phyloP scores from a whole-genome alignment of 2,888 invertebrate genomes.

The Congeria kusceri region DNA sequence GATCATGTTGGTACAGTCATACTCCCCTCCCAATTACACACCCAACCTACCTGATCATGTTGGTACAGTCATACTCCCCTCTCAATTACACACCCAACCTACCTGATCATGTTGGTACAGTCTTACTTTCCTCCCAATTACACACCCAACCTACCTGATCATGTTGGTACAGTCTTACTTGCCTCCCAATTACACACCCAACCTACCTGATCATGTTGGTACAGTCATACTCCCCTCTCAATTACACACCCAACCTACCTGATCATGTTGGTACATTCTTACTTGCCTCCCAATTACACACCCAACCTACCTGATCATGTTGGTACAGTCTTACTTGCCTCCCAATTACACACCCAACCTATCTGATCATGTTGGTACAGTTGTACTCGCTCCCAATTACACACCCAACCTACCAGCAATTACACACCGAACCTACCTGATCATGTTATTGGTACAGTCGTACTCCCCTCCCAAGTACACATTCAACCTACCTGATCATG shows the following conservation, averaged over 20 bases:
- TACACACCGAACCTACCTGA: too few species aligned
- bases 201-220: slow-evolving; percentile 97
- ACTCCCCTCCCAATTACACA: slow-evolving; percentile 98
- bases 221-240: slow-evolving; percentile 97
- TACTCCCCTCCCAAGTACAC: too few species aligned
- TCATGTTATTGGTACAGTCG: too few species aligned
- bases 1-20: slow-evolving; percentile 97
- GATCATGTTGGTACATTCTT: slow-evolving; percentile 97
- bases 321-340: slow-evolving; percentile 97
- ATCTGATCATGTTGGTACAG: slow-evolving; percentile 96
- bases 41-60: slow-evolving; percentile 97
- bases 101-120: slow-evolving; percentile 96
- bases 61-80: slow-evolving; percentile 97
- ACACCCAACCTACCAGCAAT: too few species aligned
- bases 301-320: slow-evolving; percentile 97
- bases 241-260: slow-evolving; percentile 99
- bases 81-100: slow-evolving; percentile 99
- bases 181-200: slow-evolving; percentile 99
- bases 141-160: slow-evolving; percentile 97
- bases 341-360: slow-evolving; percentile 99
- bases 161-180: slow-evolving; percentile 97
- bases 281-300: slow-evolving; percentile 98
- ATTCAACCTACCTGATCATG: too few species aligned
- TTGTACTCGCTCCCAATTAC: slow-evolving; percentile 98
- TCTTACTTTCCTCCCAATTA: slow-evolving; percentile 98